Percentiles rank a stretch among this genome's conserved stretches.
Evolutionary conservation across 1,140 invertebrate genomes (phyloP).

Genomic region (Diplogasteroides magnus): DNA sequence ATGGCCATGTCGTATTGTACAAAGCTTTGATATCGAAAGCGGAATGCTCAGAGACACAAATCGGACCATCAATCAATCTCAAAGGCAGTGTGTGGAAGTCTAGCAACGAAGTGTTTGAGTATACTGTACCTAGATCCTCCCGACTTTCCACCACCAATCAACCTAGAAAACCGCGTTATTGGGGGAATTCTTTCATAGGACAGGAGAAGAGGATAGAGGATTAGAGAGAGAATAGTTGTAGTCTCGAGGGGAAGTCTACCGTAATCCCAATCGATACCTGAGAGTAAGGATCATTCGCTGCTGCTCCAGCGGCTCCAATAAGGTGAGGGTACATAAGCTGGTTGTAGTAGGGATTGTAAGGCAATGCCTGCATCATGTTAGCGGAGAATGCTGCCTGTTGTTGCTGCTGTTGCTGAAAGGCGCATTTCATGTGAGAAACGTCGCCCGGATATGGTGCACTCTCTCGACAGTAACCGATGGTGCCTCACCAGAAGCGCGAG

Average conservation of each 20-base stretch:
- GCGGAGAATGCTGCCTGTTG: not conserved
- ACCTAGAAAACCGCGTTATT: no score
- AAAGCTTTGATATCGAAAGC: no score
- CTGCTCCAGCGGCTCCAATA: not conserved
- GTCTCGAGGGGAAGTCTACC: not conserved
- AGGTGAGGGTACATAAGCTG: not conserved
- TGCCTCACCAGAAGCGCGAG: not conserved
- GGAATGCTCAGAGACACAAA: no score
- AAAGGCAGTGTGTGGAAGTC: not conserved
- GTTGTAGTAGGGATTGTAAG: not conserved
- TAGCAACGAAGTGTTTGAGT: not conserved
- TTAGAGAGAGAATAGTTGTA: not conserved
- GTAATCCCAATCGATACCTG: not conserved
- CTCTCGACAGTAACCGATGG: not conserved
- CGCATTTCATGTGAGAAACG: not conserved
- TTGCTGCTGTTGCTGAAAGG: not conserved
- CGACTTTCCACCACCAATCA: no score
- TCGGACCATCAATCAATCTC: no score
- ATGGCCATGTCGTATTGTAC: no score
- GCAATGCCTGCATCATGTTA: not conserved
- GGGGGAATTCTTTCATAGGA: not conserved
- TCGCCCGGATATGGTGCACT: not conserved
- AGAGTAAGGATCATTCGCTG: conserved; percentile 1
- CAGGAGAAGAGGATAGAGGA: not conserved
- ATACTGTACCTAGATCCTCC: no score